Percentiles rank a stretch among this genome's conserved stretches.
phyloP scores from a whole-genome alignment of 2,888 invertebrate species.

The Cephus sareptanus region DNA sequence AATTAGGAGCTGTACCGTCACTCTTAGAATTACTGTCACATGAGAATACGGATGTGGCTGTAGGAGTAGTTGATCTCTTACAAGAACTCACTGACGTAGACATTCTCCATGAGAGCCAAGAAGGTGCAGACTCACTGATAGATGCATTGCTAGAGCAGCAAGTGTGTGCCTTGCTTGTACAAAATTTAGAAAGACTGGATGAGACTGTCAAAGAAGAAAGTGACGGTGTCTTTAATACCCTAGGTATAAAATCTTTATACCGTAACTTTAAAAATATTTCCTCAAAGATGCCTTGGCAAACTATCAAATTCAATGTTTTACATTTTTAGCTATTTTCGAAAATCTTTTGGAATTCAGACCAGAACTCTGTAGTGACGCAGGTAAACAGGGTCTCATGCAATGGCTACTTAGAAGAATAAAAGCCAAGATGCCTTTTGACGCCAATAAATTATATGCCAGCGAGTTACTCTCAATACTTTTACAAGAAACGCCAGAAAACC shows the following conservation, averaged over 20 bases:
- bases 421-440: slow-evolving; percentile 91
- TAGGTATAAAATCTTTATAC: slow-evolving; percentile 69
- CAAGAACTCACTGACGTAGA: slow-evolving; percentile 97
- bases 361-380: slow-evolving; percentile 85
- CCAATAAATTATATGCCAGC: slow-evolving; percentile 94
- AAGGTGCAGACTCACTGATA: slow-evolving; percentile 88
- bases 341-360: slow-evolving; percentile 93
- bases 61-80: slow-evolving; percentile 78
- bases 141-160: slow-evolving; percentile 91
- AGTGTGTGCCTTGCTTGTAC: slow-evolving; percentile 88
- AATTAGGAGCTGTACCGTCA: slow-evolving; percentile 88
- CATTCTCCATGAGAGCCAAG: slow-evolving; percentile 92
- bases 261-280: no score
- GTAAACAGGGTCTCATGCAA: slow-evolving; percentile 88
- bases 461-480: slow-evolving; percentile 96
- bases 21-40: slow-evolving; percentile 93
- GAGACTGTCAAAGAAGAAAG: slow-evolving; percentile 93
- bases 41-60: slow-evolving; percentile 94
- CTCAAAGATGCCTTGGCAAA: no score
- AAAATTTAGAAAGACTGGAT: slow-evolving; percentile 93
- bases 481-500: slow-evolving; percentile 88
- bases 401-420: slow-evolving; percentile 94
- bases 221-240: slow-evolving; percentile 95
- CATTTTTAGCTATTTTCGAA: slow-evolving; percentile 84
- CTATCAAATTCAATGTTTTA: slow-evolving; percentile 4